Evolutionary conservation across 2,797 vertebrate genomes (phyloP).

Genomic region (Microchirus variegatus): DNA sequence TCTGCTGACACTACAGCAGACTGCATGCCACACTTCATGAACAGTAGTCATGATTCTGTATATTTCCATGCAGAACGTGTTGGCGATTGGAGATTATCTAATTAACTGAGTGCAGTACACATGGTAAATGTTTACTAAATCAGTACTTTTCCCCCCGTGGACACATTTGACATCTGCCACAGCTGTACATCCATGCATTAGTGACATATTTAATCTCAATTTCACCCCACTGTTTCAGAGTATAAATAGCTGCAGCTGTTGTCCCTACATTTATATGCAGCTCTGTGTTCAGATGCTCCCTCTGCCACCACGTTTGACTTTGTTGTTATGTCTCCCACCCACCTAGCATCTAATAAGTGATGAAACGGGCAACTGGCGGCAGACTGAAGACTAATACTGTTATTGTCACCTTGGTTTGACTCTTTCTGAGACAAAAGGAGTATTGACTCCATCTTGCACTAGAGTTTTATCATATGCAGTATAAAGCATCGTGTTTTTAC

Average conservation of each 20-base stretch:
- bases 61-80: too few relatives aligned
- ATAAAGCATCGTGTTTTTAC: not conserved
- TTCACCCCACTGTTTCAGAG: not conserved
- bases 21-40: too few relatives aligned
- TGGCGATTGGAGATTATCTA: not conserved
- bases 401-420: conserved; percentile 6
- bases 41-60: too few relatives aligned
- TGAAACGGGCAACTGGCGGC: conserved; percentile 1
- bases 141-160: not conserved
- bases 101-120: not conserved
- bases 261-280: conserved; percentile 3
- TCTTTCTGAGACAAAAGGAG: not conserved
- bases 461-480: conserved; percentile 17
- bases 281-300: not conserved
- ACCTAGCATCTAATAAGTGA: conserved; percentile 1
- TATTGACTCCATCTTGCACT: not conserved
- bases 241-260: not conserved
- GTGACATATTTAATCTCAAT: conserved; percentile 4
- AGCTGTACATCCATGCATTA: not conserved
- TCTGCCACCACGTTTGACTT: not conserved
- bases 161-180: conserved; percentile 2
- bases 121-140: not conserved
- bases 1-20: too few relatives aligned
- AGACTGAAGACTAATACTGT: conserved; percentile 6
- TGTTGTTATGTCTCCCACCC: not conserved